These are phyloP conservation scores for Temnothorax ravouxi DNA, from an alignment of 2,888 invertebrate genomes.

Conservation along the genomic window DNA sequence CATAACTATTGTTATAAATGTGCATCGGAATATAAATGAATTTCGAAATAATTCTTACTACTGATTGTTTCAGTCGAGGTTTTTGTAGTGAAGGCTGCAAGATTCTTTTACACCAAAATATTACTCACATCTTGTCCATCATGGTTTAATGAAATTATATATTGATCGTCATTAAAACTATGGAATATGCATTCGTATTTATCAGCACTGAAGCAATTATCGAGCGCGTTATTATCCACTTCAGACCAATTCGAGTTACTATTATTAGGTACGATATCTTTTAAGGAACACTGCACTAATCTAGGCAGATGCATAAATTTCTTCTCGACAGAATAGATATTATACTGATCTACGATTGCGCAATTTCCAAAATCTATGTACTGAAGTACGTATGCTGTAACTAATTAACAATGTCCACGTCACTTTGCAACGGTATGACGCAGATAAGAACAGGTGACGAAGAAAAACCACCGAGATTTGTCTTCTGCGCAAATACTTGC, in stretches of 20 bases:
- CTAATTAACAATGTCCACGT: too few species aligned
- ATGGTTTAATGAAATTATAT: slow-evolving; percentile 87
- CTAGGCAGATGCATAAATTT: slow-evolving; percentile 90
- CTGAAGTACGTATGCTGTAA: slow-evolving; percentile 90
- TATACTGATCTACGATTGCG: slow-evolving; percentile 88
- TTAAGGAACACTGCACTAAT: slow-evolving; percentile 90
- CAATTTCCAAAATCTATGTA: slow-evolving; percentile 93
- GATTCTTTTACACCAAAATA: slow-evolving; percentile 87
- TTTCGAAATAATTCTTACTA: slow-evolving; percentile 56
- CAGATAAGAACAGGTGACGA: too few species aligned
- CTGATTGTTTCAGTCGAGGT: slow-evolving; percentile 22
- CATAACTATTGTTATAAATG: background rate
- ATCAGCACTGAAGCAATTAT: slow-evolving; percentile 89
- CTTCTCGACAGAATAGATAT: slow-evolving; percentile 91
- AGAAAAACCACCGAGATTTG: too few species aligned
- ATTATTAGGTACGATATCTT: slow-evolving; percentile 88
- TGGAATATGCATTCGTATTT: slow-evolving; percentile 89
- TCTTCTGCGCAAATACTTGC: too few species aligned
- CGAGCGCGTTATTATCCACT: slow-evolving; percentile 86
- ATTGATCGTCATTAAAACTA: slow-evolving; percentile 86
- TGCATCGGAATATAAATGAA: background rate
- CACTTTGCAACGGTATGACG: too few species aligned
- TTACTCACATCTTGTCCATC: slow-evolving; percentile 87
- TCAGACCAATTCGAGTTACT: slow-evolving; percentile 88
- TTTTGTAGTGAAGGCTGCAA: slow-evolving; percentile 83